Conservation (phyloP, 2,113 vertebrate genomes). For the Struthidea cinerea region DNA sequence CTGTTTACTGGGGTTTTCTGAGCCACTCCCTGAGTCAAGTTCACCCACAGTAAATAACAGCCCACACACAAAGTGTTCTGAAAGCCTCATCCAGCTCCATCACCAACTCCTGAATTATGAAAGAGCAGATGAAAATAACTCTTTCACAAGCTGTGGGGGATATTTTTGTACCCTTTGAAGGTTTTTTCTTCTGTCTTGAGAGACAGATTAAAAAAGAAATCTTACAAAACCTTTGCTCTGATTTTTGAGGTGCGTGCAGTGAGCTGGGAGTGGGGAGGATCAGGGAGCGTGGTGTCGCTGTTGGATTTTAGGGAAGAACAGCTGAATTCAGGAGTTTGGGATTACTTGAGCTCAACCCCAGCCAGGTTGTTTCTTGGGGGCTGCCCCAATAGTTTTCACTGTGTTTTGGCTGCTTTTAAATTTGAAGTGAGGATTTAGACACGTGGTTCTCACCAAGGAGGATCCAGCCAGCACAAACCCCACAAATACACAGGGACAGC, state of each 20-base stretch:
- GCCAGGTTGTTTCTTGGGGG: background rate
- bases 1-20: background rate
- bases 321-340: background rate
- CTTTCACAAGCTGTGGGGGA: background rate
- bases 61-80: background rate
- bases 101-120: background rate
- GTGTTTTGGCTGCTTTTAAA: background rate
- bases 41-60: background rate
- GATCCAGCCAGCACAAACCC: background rate
- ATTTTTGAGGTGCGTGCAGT: background rate
- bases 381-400: background rate
- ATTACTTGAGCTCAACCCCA: background rate
- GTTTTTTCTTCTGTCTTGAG: background rate
- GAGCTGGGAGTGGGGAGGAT: background rate
- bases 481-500: background rate
- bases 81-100: background rate
- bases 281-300: background rate
- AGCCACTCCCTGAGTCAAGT: background rate
- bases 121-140: background rate
- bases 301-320: background rate
- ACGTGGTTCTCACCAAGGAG: rapidly evolving
- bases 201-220: background rate
- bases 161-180: conserved; percentile 42
- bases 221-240: background rate
- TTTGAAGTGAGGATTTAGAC: background rate